Evolutionary conservation across 2,888 invertebrate genomes (phyloP).

Genomic region (Dorcus parallelipipedus): DNA sequence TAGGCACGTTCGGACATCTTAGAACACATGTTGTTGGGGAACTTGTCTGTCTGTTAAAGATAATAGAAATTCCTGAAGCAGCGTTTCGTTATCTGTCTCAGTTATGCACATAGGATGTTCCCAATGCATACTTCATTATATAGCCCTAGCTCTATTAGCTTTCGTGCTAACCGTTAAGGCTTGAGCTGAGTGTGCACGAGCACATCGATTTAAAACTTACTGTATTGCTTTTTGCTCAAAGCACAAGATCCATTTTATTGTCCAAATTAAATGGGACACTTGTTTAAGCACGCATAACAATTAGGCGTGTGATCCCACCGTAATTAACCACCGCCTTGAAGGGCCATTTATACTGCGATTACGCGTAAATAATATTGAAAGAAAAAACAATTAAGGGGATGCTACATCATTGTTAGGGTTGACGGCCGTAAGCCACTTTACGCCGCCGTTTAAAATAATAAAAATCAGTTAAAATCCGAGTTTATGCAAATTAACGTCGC

Average conservation of each 20-base stretch:
- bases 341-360: too few species aligned
- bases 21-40: constrained; percentile 22
- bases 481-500: too few species aligned
- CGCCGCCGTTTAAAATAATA: too few species aligned
- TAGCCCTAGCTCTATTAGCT: constrained; percentile 1
- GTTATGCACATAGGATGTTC: background rate
- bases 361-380: too few species aligned
- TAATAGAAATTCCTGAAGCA: constrained; percentile 31
- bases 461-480: too few species aligned
- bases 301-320: too few species aligned
- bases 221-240: constrained; percentile 13
- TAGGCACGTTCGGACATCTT: constrained; percentile 24
- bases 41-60: constrained; percentile 29
- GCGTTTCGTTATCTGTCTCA: constrained; percentile 1
- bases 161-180: background rate
- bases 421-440: too few species aligned
- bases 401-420: too few species aligned
- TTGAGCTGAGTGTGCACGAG: background rate
- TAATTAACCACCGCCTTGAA: too few species aligned
- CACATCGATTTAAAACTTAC: constrained; percentile 14
- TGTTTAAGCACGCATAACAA: too few species aligned
- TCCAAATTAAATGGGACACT: background rate
- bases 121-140: constrained; percentile 1
- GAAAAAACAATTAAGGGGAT: too few species aligned
- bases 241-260: constrained; percentile 1